Conservation (phyloP, 2,797 vertebrate species). For the Neosilurus mollespiculum region DNA sequence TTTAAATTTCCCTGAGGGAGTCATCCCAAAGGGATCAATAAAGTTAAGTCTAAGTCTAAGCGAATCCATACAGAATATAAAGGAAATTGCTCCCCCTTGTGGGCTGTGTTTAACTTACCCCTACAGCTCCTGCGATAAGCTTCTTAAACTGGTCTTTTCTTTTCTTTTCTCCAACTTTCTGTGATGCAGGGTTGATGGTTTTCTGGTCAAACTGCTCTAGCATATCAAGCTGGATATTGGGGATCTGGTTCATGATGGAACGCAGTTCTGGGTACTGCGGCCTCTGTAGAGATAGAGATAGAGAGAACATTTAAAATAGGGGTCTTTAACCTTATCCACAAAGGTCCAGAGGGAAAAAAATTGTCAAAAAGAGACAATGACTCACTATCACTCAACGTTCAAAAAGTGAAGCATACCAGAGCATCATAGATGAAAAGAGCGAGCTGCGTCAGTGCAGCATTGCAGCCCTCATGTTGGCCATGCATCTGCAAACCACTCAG, state of each 20-base stretch:
- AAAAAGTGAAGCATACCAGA: constrained; percentile 78
- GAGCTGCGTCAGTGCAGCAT: constrained; percentile 82
- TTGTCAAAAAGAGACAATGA: neutral
- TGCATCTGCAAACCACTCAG: constrained; percentile 88
- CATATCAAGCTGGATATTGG: constrained; percentile 83
- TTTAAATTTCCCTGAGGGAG: too few relatives aligned
- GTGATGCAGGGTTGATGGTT: constrained; percentile 78
- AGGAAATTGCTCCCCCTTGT: constrained; percentile 53
- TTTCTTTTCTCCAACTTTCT: constrained; percentile 86
- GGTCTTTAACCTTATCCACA: too few relatives aligned
- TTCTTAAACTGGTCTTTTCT: constrained; percentile 93
- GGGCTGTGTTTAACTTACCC: constrained; percentile 75
- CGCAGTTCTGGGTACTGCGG: constrained; percentile 86
- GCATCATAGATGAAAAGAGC: constrained; percentile 92
- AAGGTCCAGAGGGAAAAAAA: too few relatives aligned
- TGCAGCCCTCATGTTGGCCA: constrained; percentile 92
- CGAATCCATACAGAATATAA: neutral
- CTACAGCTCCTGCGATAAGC: constrained; percentile 89
- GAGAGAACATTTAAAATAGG: too few relatives aligned
- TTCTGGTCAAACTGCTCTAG: constrained; percentile 89
- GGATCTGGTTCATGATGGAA: constrained; percentile 88
- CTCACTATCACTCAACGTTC: neutral
- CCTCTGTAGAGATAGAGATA: constrained; percentile 69
- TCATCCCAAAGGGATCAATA: too few relatives aligned
- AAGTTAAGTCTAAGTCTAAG: neutral